Base-by-base conservation (phyloP, 2,113 vertebrate species). In the Lophochroa leadbeateri region DNA sequence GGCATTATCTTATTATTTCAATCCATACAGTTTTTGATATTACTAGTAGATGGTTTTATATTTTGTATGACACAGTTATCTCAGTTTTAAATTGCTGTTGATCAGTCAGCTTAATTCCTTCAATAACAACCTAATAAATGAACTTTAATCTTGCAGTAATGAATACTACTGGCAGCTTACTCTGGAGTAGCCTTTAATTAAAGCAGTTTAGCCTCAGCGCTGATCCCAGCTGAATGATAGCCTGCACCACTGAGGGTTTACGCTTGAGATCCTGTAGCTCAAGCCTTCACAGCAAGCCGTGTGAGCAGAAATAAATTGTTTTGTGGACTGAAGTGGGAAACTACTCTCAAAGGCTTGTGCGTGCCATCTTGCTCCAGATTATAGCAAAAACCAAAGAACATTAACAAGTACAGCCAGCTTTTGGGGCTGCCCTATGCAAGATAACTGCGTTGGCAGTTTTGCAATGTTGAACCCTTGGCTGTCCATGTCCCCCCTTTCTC, bases 111-210 rank as follows among this genome's bases (percentile, higher is more conserved):
- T 93, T 53, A 82, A 60, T 87, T 93, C 88, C 75, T 90, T 90
- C 94, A 93, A 90, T 86, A 93, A 77, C 79, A 93, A 83, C 50
- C 64, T 64, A 75, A 92, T 91, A 91, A 94, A 79, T 0, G 0
- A 85, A 60, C 47, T 89, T 87, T 44, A 79, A 75, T 86, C 72
- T 81, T 60, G 13, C 64, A 84, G n/a, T 74, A 88, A 89, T 68
- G 47, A 90, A 55, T 85, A 71, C 39, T 58, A 84, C 61, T 86
- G 65, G 41, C 86, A 89, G 53, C 33, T 82, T 70, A 52, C 55
- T 84, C 29, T 68, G n/a, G 52, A 96, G 57, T 10, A 86, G 72
- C 65, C 83, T 68, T 84, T 94, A 96, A 84, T 86, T 91, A 82
- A 86, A 91, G 46, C 72, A 86, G 60, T 89, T 82, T 64, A 84